phyloP scores from a whole-genome alignment of 2,113 vertebrate genomes.

The Malaclemys terrapin region DNA sequence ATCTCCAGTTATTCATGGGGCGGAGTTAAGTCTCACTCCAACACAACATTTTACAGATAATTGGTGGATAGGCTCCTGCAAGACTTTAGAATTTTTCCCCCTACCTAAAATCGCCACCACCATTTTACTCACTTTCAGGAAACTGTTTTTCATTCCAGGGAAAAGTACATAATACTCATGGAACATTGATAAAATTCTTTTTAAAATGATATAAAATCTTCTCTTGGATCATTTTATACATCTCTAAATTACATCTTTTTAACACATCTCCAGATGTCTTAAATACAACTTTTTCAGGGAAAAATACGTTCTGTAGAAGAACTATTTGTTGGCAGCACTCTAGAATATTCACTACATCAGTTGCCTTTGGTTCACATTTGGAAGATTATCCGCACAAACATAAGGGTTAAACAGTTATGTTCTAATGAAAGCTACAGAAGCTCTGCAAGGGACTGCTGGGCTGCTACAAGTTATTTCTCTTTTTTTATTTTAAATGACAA shows the following conservation, averaged over 20 bases:
- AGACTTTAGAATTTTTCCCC: too few species aligned
- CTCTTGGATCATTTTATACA: background rate
- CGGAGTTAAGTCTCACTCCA: too few species aligned
- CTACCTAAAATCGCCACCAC: too few species aligned
- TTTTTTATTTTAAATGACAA: background rate
- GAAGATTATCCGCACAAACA: background rate
- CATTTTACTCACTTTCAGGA: too few species aligned
- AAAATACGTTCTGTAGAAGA: background rate
- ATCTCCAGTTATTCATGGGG: too few species aligned
- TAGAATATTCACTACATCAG: background rate
- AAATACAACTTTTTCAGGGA: background rate
- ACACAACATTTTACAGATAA: too few species aligned
- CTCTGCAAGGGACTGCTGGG: background rate
- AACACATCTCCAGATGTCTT: background rate
- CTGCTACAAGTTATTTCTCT: background rate
- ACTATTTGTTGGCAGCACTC: background rate
- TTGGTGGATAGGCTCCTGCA: too few species aligned
- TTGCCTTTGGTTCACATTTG: background rate
- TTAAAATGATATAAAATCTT: too few species aligned
- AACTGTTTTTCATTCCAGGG: too few species aligned
- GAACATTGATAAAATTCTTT: too few species aligned
- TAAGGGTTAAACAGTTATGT: background rate
- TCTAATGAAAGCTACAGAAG: background rate
- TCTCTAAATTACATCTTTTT: background rate
- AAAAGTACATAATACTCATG: too few species aligned